Evolutionary conservation across 2,888 invertebrate species (phyloP), one percentile per base, ranked within the genome.

Genomic region (Poecilus cupreus): DNA sequence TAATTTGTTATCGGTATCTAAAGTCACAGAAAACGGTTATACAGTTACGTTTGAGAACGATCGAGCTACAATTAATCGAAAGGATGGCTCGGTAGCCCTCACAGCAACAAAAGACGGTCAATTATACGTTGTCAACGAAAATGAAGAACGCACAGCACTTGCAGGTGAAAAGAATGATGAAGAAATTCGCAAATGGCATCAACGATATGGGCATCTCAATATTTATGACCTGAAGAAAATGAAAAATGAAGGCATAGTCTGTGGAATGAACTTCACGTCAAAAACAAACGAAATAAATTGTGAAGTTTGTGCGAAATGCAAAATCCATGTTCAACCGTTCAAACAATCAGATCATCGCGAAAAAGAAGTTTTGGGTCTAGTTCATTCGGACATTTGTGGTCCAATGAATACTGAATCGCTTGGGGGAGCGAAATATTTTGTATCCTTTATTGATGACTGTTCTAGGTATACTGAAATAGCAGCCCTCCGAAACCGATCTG

Each of bases 391-490:
- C 26, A 84, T 85, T 22, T 84, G 84, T 82, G 1, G 85, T 84
- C 74, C 80, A 85, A 6, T 83, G 83, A 51, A 83, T 83, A 10
- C 86, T 81, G 43, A 83, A 64, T 85, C 85, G 0, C 46, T 82
- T 5, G 84, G 84, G 18, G 82, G 83, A 6, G 82, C 84, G 0
- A 83, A 49, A 70, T 86, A 85, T 82, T 83, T 85, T 8, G 57
- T 84, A 0, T 83, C 83, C 3, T 86, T 86, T 22, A 85, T 86
- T 1, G 85, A 86, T 18, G 85, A 86, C 74, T 57, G 80, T 60
- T 82, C 83, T 1, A 76, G 85, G n/a, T 85, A 84, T 83, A 83
- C 84, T 13, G 82, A 83, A n/a, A 72, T 82, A 10, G 8, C 43
- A 5, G 77, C 82, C 16, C 22, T 83, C 10, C 81, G 57, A n/a